Percentiles rank a stretch among this genome's conserved stretches.
These are phyloP conservation scores for Calyptomena viridis DNA, from an alignment of 2,113 vertebrate species.

Conservation along the genomic window DNA sequence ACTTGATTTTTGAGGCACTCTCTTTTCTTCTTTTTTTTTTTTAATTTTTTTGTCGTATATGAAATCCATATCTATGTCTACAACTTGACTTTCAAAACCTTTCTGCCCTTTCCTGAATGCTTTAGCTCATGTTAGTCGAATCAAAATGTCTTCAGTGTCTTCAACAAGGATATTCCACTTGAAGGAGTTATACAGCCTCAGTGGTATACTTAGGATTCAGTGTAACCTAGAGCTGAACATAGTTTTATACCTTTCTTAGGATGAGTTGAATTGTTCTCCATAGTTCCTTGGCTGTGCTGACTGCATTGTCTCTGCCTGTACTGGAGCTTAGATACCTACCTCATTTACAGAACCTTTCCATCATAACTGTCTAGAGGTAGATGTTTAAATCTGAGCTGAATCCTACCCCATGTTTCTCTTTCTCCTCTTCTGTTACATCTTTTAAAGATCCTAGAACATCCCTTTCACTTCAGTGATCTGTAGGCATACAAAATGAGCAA, in stretches of 20 bases:
- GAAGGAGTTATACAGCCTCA: not conserved
- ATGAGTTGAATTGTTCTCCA: not conserved
- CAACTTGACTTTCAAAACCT: not conserved
- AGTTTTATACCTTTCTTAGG: not conserved
- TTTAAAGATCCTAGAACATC: not conserved
- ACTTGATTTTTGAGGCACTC: not conserved
- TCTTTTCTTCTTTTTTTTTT: too few species aligned
- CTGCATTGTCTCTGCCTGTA: not conserved
- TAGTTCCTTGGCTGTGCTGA: not conserved
- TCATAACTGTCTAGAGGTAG: not conserved
- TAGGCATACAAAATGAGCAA: not conserved
- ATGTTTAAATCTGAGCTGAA: not conserved
- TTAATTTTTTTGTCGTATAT: not conserved
- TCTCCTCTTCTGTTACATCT: not conserved
- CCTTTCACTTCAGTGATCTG: not conserved
- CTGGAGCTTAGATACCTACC: not conserved
- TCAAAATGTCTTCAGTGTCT: not conserved
- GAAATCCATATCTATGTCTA: not conserved
- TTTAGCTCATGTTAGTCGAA: not conserved
- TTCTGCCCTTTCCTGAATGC: not conserved
- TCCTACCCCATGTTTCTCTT: not conserved
- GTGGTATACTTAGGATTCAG: not conserved
- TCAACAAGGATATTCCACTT: not conserved
- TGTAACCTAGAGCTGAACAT: not conserved
- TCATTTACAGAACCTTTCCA: not conserved